Evolutionary conservation across 2,797 vertebrate genomes (phyloP), one percentile per base, ranked within the genome.

Genomic region (Presbytis comata): DNA sequence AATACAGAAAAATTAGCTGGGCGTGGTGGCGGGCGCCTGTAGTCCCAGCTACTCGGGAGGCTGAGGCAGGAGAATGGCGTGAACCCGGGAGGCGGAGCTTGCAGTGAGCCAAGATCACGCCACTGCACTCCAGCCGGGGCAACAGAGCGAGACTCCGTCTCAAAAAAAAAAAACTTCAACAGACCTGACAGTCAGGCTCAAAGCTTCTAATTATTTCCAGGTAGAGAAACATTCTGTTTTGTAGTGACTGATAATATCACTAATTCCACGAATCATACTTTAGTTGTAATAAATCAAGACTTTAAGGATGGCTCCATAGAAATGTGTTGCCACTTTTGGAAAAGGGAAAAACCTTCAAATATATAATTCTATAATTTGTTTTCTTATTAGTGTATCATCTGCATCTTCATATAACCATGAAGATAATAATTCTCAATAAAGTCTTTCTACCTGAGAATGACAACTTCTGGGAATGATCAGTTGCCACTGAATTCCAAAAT

Each of bases 371-470:
- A 8, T 87, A 84, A 76, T 70, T 94, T 22, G 22, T 57, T 64
- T 96, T 89, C 33, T 91, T 95, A 90, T 91, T 87, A 36, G 12
- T 96, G 39, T 46, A 5, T 85, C 85, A 74, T 17, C 79, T 91
- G 14, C 75, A 82, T 79, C 39, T 81, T 87, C n/a, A 93, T 90
- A 57, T 82, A 90, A 85, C 5, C 14, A 75, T 70, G 67, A 92
- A 79, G 33, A 61, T 89, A 85, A 67, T 94, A 82, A 82, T 91
- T 96, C 33, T 81, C 36, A 95, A 78, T 57, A 53, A 95, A 91
- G 3, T 57, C 50, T 96, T 87, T 82, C 10, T 22, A 89, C 30
- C 9, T 89, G 74, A 78, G 28, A 94, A 50, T 57, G 26, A 75
- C 67, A 84, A 75, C 2, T 57, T 94, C 85, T 86, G 55, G 28